A percentile compares a stretch with the other conserved stretches of the same genome.
Conservation (phyloP, 30 jellyfish, hydroid and myxozoan species). For the Hydractinia symbiolongicarpus region DNA sequence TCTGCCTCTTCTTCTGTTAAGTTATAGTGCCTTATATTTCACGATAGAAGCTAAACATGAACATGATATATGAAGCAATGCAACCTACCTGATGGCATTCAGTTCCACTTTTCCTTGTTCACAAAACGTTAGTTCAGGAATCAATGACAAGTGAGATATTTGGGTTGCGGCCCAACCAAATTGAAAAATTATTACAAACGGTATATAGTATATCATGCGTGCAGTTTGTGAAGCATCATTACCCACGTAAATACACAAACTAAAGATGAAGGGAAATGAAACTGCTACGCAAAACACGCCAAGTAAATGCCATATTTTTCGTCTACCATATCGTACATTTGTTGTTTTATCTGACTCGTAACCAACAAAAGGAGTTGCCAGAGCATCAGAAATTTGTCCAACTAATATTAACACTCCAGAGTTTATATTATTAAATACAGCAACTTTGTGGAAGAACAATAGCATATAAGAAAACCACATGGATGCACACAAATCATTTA, state of each 20-base stretch:
- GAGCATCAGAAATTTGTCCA: slow-evolving; percentile 92
- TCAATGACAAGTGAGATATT: slow-evolving; percentile 77
- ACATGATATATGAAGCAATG: not conserved
- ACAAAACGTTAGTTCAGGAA: slow-evolving; percentile 72
- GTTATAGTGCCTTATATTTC: not conserved
- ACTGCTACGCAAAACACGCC: slow-evolving; percentile 75
- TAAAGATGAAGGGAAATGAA: slow-evolving; percentile 75
- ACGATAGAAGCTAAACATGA: not conserved
- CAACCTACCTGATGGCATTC: slow-evolving; percentile 69
- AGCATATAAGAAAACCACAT: slow-evolving; percentile 95
- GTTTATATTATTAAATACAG: slow-evolving; percentile 38
- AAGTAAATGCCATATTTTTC: slow-evolving; percentile 81
- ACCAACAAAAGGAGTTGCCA: slow-evolving; percentile 89
- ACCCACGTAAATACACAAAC: slow-evolving; percentile 54
- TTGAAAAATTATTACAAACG: slow-evolving; percentile 75
- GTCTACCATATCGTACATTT: slow-evolving; percentile 55
- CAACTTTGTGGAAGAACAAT: slow-evolving; percentile 74
- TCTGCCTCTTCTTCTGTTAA: not conserved
- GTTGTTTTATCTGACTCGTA: slow-evolving; percentile 64
- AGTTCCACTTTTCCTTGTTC: slow-evolving; percentile 60
- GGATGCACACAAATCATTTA: slow-evolving; percentile 85
- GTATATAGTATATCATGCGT: slow-evolving; percentile 61
- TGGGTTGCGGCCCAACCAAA: slow-evolving; percentile 99
- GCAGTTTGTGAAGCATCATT: slow-evolving; percentile 59
- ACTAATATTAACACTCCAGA: slow-evolving; percentile 71